phyloP scores from a whole-genome alignment of 2,888 invertebrate genomes.

The Epinotia brunnichana region DNA sequence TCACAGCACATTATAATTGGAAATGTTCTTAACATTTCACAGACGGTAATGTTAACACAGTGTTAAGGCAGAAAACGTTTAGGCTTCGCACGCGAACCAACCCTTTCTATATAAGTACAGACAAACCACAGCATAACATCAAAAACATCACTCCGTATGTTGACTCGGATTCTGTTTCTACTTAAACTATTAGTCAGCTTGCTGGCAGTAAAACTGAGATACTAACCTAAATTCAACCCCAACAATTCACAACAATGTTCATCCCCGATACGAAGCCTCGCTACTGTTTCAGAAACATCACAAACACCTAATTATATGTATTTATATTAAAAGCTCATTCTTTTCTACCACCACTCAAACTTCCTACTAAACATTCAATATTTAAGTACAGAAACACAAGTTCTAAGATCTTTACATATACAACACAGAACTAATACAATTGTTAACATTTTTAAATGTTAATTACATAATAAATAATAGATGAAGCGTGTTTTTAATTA shows the following conservation, averaged over 20 bases:
- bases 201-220: constrained; percentile 4
- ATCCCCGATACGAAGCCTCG: constrained; percentile 19
- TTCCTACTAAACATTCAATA: constrained; percentile 14
- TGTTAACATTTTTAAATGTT: constrained; percentile 23
- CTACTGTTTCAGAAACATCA: constrained; percentile 39
- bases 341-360: constrained; percentile 14
- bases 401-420: constrained; percentile 9
- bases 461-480: constrained; percentile 5
- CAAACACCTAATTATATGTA: constrained; percentile 23
- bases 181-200: neutral
- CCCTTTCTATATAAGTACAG: neutral
- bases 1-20: constrained; percentile 71
- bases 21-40: constrained; percentile 74
- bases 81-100: constrained; percentile 24
- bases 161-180: neutral
- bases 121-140: neutral
- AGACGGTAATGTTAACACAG: constrained; percentile 66
- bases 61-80: constrained; percentile 70
- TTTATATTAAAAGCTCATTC: constrained; percentile 41
- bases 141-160: neutral
- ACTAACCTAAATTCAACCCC: neutral
- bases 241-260: constrained; percentile 17
- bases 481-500: neutral
- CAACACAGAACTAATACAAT: constrained; percentile 26
- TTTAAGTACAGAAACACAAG: constrained; percentile 5